Evolutionary conservation across 2,113 vertebrate species (phyloP).

Genomic region (Ariopsis seemanni): DNA sequence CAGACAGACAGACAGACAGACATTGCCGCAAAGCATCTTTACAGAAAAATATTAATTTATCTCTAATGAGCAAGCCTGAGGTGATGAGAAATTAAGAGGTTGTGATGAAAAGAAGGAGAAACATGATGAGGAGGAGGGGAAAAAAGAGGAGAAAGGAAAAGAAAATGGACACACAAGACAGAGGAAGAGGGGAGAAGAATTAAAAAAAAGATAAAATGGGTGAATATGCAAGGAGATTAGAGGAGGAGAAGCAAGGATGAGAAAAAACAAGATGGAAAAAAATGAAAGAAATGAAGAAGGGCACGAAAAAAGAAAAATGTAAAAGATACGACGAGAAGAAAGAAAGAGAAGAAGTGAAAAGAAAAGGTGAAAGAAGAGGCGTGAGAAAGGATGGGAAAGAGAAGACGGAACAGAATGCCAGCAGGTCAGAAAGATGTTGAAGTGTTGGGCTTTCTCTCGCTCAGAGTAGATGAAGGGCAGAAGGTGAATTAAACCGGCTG

Average conservation of each 20-base stretch:
- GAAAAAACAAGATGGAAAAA: conserved; percentile 47
- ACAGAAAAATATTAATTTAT: too few species aligned
- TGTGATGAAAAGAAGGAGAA: not conserved
- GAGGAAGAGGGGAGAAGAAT: not conserved
- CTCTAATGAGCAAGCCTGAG: too few species aligned
- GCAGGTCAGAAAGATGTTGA: not conserved
- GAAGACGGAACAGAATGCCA: not conserved
- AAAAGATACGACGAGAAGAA: conserved; percentile 12
- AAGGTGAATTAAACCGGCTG: conserved; percentile 6
- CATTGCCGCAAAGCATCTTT: too few species aligned
- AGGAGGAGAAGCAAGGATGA: conserved; percentile 58
- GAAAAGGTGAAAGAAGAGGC: not conserved
- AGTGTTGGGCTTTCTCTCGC: not conserved
- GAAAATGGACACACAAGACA: not conserved
- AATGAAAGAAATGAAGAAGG: conserved; percentile 42
- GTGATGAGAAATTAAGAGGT: not conserved
- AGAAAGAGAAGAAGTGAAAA: not conserved
- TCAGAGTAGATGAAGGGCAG: not conserved
- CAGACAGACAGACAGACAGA: too few species aligned
- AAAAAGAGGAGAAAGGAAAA: not conserved
- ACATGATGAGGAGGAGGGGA: not conserved
- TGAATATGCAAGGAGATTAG: conserved; percentile 47
- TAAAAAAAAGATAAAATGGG: not conserved
- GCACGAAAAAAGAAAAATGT: conserved; percentile 34
- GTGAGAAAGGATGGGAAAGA: not conserved